Base-by-base conservation (phyloP, 2,797 vertebrate genomes). In the Acanthiza pusilla region DNA sequence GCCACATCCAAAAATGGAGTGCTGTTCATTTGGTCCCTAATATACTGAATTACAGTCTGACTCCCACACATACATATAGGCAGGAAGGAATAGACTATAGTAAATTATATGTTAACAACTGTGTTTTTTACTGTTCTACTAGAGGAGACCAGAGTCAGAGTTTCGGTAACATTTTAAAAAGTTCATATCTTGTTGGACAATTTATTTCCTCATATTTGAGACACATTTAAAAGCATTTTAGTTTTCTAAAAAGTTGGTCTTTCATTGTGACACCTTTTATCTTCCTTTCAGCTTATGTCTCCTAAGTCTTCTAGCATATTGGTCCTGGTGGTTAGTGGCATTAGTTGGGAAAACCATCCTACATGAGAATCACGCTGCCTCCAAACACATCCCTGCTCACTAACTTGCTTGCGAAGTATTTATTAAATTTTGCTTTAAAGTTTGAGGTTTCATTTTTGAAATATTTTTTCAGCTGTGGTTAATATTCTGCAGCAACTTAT, bases 361-460 rank as follows among this genome's bases (percentile, higher is more conserved):
- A 5, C 0, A 0, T 42, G 34, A 61, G n/a, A 60, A 92, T 27
- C 9, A n/a, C 20, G 18, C 27, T 77, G 29, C 11, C 53, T 85
- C 16, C 27, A 62, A 85, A 50, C 23, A 36, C 11, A n/a, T 30
- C 3, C 4, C 9, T 50, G 15, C 9, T 72, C n/a, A 40, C 17
- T 77, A 23, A 10, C 2, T 66, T 67, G 9, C 22, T 85, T 79
- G 10, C 4, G 55, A 85, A 53, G 21, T 17, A 63, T 51, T 67
- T 48, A 27, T 47, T 67, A 5, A 5, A 15, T 71, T 89, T 82
- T 47, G 2, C 6, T 81, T 84, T 65, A 47, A 66, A 76, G 7
- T 71, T 67, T 65, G 45, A 83, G 2, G 32, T 74, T 80, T 80
- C 42, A 29, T 57, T 90, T 94, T 83, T 81, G 5, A 57, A 88